Evolutionary conservation across 2,797 vertebrate genomes (phyloP).

Genomic region (Pogoniulus pusillus): DNA sequence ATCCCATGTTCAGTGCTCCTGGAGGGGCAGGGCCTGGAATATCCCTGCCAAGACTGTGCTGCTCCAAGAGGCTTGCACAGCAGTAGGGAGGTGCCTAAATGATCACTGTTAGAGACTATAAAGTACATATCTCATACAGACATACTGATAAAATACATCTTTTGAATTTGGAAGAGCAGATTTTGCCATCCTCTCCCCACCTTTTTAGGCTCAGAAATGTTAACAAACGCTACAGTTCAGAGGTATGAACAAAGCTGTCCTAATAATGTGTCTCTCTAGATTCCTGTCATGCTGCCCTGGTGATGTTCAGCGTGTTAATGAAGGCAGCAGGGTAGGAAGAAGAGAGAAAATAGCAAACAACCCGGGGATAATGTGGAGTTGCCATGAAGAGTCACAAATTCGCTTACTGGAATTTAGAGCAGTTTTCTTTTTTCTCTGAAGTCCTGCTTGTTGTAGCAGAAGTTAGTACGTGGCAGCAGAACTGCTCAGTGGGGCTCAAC

Average conservation of each 20-base stretch:
- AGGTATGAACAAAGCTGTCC: constrained; percentile 54
- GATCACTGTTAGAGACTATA: not conserved
- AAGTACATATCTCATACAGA: not conserved
- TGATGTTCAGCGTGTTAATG: constrained; percentile 52
- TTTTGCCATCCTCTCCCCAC: constrained; percentile 16
- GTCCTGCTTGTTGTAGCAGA: constrained; percentile 19
- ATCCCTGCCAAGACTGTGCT: not conserved
- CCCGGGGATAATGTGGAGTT: constrained; percentile 60
- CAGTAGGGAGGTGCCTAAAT: not conserved
- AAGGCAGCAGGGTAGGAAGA: constrained; percentile 57
- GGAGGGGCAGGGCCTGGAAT: not conserved
- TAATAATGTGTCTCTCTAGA: constrained; percentile 66
- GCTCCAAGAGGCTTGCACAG: not conserved
- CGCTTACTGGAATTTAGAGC: constrained; percentile 56
- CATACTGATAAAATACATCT: not conserved
- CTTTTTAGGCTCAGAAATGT: constrained; percentile 26
- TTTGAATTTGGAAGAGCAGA: constrained; percentile 8
- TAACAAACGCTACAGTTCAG: constrained; percentile 35
- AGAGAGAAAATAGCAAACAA: constrained; percentile 65
- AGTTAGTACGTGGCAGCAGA: not conserved
- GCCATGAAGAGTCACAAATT: constrained; percentile 70
- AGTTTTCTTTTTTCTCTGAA: constrained; percentile 45
- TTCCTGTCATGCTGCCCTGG: constrained; percentile 66
- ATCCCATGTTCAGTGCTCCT: too few relatives aligned
- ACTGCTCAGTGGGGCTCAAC: not conserved